Percentiles rank a stretch among this genome's conserved stretches.
Evolutionary conservation across 2,888 invertebrate species (phyloP).

Genomic region (Amiota communis): DNA sequence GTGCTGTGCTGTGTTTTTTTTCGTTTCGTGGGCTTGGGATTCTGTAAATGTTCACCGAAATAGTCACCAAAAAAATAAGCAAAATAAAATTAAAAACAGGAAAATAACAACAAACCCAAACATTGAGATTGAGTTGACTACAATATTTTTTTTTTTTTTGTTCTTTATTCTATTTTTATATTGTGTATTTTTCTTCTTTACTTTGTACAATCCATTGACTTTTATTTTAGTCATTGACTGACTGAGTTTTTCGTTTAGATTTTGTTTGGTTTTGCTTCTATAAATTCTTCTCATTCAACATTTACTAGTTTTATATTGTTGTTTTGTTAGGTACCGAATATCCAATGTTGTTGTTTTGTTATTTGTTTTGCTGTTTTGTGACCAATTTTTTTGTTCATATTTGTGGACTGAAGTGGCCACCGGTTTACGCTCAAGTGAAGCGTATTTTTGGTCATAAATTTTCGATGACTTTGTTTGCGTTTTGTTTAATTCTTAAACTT

Average conservation of each 20-base stretch:
- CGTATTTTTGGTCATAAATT: conserved; percentile 62
- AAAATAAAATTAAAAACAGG: background rate
- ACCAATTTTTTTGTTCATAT: conserved; percentile 6
- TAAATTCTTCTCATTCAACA: conserved; percentile 32
- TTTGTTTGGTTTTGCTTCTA: background rate
- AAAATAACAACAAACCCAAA: conserved; percentile 17
- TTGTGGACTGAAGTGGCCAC: conserved; percentile 43
- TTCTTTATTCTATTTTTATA: conserved; percentile 38
- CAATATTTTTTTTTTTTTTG: conserved; percentile 30
- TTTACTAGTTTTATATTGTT: conserved; percentile 35
- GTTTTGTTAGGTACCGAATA: background rate
- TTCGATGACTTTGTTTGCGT: conserved; percentile 39
- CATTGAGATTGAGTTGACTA: conserved; percentile 19
- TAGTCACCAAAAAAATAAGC: conserved; percentile 7
- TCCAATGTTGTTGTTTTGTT: conserved; percentile 32
- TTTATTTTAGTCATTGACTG: conserved; percentile 51
- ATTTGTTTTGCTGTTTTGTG: conserved; percentile 35
- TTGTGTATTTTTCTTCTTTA: conserved; percentile 21
- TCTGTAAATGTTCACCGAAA: background rate
- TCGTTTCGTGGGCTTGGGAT: background rate
- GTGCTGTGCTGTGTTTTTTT: background rate
- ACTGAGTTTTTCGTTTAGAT: conserved; percentile 7
- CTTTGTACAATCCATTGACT: conserved; percentile 53
- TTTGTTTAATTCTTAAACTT: conserved; percentile 30
- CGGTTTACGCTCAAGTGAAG: conserved; percentile 66